Evolutionary conservation across 2,113 vertebrate genomes (phyloP).

Genomic region (Harpagus bidentatus): DNA sequence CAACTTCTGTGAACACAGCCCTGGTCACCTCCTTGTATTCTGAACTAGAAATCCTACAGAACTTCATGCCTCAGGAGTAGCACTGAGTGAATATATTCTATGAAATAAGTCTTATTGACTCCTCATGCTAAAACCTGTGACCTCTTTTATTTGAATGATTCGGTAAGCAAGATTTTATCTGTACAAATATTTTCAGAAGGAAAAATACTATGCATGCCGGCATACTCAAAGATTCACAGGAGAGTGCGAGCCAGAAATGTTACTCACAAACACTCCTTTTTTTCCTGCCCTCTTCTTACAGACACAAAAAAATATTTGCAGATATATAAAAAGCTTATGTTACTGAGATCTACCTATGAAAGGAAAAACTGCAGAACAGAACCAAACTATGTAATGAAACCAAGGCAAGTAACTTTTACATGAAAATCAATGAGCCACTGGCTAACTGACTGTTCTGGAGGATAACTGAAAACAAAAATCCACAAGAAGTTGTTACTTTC

Average conservation of each 20-base stretch:
- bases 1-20: neutral
- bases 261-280: neutral
- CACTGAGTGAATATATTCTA: neutral
- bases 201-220: rapidly evolving
- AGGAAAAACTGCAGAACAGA: neutral
- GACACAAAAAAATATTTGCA: neutral
- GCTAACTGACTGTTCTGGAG: neutral
- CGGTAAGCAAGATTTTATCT: neutral
- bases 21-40: neutral
- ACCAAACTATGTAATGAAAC: neutral
- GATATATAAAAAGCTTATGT: neutral
- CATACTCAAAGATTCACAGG: neutral
- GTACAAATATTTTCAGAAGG: neutral
- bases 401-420: neutral
- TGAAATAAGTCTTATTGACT: neutral
- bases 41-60: neutral
- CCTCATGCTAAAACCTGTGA: neutral
- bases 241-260: neutral
- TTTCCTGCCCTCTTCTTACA: neutral
- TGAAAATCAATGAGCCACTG: neutral
- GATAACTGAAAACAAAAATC: neutral
- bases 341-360: neutral
- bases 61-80: neutral
- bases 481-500: neutral
- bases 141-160: neutral